Conservation (phyloP, 2,113 vertebrate species). For the Actinemys pallida region DNA sequence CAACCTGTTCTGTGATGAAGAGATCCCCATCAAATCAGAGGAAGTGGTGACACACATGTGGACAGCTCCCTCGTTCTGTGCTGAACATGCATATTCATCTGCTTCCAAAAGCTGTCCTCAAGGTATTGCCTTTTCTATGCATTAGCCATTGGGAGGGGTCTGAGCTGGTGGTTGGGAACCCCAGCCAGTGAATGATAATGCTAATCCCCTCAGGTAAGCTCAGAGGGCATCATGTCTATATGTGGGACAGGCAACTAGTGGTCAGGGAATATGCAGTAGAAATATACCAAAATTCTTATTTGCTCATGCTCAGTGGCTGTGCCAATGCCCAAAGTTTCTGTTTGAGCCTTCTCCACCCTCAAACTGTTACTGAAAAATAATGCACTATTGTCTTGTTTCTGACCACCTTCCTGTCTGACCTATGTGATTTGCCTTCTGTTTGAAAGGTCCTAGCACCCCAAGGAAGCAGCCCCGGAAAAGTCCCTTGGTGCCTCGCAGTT, state of each 20-base stretch:
- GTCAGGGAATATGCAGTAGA: background rate
- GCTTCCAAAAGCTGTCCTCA: conserved; percentile 97
- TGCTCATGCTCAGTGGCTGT: background rate
- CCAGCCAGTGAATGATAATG: background rate
- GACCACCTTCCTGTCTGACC: background rate
- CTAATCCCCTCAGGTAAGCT: background rate
- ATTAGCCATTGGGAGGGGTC: background rate
- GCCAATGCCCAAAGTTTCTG: accelerated
- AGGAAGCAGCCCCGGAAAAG: conserved; percentile 97
- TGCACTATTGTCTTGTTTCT: background rate
- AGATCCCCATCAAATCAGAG: conserved; percentile 98
- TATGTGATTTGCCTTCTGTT: background rate
- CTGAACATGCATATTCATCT: conserved; percentile 96
- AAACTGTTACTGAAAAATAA: background rate
- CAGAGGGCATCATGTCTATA: background rate
- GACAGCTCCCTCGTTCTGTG: conserved; percentile 95
- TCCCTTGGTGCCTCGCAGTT: conserved; percentile 93
- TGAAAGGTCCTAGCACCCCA: conserved; percentile 87
- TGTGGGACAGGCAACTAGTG: background rate
- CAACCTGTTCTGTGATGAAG: conserved; percentile 97
- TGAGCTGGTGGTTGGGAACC: background rate
- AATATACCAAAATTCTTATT: background rate
- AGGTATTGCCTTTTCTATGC: conserved; percentile 78
- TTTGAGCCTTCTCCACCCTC: background rate
- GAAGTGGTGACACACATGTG: conserved; percentile 99